Base-by-base conservation (phyloP, 1,140 invertebrate genomes). In the Meteorus sp. region DNA sequence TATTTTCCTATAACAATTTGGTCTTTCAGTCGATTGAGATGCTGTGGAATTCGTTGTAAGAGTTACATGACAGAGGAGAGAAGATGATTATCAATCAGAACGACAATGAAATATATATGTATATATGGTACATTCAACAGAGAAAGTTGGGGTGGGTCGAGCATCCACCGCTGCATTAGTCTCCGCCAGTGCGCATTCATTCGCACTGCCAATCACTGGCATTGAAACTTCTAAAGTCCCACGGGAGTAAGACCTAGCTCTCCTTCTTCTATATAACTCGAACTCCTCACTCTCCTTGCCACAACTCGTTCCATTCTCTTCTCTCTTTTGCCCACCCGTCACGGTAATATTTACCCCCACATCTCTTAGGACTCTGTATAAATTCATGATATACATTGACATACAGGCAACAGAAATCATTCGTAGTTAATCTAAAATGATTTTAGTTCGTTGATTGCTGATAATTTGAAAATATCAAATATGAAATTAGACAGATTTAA, bases 81-180 rank as follows among this genome's bases (percentile, higher is more conserved):
- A 52, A 15, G 50, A 52, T 22, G 59, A 59, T 66, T 70, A 73
- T 74, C 66, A 72, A 70, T 73, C 70, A 74, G 67, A 60, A 57
- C 52, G 61, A 61, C 59, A 63, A 43, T 35, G 64, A 67, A 68
- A 64, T 59, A 63, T 60, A 58, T 61, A 56, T 51, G 52, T 56
- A n/a, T n/a, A n/a, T n/a, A n/a, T n/a, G n/a, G n/a, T n/a, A n/a
- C n/a, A n/a, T n/a, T n/a, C 52, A 15, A n/a, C 35, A 39, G 35
- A 39, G 35, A 39, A 39, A 13, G 35, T 7, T 39, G 52, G 52
- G 33, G 55, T 41, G 44, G 50, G 56, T 48, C 56, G 11, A 33
- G 29, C 29, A 33, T 6, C 29, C 29, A 39, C 35, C 8, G 13
- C 35, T 7, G 47, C 68, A 73, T 71, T 71, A 70, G 66, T 70